Percentiles rank a stretch among this genome's conserved stretches.
phyloP scores from a whole-genome alignment of 2,888 invertebrate genomes.

The Mythimna impura region DNA sequence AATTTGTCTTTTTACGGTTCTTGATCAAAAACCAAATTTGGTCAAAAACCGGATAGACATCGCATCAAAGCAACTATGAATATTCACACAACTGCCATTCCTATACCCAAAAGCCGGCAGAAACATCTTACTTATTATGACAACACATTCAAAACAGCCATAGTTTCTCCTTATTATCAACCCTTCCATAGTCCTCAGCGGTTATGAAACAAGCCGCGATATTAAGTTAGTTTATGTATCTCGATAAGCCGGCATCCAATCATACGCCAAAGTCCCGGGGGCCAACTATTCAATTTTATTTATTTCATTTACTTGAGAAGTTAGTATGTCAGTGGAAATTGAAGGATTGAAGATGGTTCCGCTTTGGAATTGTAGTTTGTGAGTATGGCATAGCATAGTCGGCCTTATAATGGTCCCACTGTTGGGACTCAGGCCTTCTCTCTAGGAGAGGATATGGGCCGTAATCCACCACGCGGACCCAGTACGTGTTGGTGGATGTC shows the following conservation, averaged over 20 bases:
- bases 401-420: too few relatives aligned
- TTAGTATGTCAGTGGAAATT: background rate
- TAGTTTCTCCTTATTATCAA: slow-evolving; percentile 25
- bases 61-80: background rate
- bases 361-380: background rate
- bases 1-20: too few relatives aligned
- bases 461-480: too few relatives aligned
- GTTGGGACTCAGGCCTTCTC: too few relatives aligned
- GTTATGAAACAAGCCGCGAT: slow-evolving; percentile 38
- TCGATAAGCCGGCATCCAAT: slow-evolving; percentile 52
- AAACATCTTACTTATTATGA: slow-evolving; percentile 20
- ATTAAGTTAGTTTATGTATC: slow-evolving; percentile 50
- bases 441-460: too few relatives aligned
- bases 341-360: background rate
- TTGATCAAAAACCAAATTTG: too few relatives aligned
- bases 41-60: too few relatives aligned
- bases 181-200: slow-evolving; percentile 35
- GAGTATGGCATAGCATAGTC: too few relatives aligned
- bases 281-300: slow-evolving; percentile 51
- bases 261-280: slow-evolving; percentile 24
- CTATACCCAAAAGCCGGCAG: background rate
- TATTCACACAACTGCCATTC: background rate
- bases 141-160: slow-evolving; percentile 13
- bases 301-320: background rate
- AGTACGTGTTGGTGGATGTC: too few relatives aligned